Percentiles rank a stretch among this genome's conserved stretches.
phyloP scores from a whole-genome alignment of 1,140 invertebrate species.

The Hypsibius dujardini region DNA sequence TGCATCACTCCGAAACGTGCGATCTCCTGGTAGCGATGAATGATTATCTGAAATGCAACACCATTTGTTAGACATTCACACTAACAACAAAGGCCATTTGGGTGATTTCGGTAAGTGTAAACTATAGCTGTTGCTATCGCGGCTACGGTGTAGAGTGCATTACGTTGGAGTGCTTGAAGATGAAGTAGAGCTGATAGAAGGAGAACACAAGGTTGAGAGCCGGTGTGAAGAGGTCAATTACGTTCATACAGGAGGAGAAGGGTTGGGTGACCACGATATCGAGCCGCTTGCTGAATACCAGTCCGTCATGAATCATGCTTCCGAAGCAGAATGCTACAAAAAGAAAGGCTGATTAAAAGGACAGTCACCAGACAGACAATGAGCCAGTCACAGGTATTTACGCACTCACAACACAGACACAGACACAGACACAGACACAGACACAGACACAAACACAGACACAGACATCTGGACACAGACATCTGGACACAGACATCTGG shows the following conservation, averaged over 20 bases:
- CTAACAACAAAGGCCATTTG: no score
- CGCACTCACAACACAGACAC: no score
- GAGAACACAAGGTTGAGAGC: conserved; percentile 48
- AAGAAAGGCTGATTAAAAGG: no score
- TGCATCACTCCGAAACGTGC: conserved; percentile 54
- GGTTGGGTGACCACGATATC: conserved; percentile 37
- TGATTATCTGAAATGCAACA: conserved; percentile 38
- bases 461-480: no score
- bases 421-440: no score
- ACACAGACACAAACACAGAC: no score
- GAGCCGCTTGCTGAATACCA: conserved; percentile 45
- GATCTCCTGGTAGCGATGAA: conserved; percentile 40
- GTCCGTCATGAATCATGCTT: conserved; percentile 47
- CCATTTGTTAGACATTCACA: conserved; percentile 18
- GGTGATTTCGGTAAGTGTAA: no score
- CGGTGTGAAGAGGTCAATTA: conserved; percentile 39
- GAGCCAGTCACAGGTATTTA: no score
- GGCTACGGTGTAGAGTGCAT: conserved; percentile 27
- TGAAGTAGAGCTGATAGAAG: conserved; percentile 50
- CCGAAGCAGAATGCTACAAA: conserved; percentile 51
- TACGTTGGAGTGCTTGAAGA: conserved; percentile 58
- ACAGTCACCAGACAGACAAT: no score
- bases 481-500: no score
- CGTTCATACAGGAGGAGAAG: conserved; percentile 35
- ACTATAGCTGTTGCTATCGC: neutral